These are phyloP conservation scores for Apogon talboti DNA, from an alignment of 2,797 vertebrate genomes.

Conservation along the genomic window DNA sequence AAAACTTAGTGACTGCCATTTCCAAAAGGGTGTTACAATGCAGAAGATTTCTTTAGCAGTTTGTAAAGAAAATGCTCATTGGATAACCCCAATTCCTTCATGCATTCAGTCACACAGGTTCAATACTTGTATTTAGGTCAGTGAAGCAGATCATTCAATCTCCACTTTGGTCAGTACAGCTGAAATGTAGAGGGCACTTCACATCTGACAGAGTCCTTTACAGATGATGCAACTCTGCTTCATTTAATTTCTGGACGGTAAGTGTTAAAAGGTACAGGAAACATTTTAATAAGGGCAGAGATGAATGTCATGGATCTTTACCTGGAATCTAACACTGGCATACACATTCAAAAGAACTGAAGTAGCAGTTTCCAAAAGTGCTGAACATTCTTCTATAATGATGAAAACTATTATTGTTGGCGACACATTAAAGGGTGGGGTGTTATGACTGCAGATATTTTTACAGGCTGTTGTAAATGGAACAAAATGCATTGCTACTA, in stretches of 20 bases:
- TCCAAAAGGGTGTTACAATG: not conserved
- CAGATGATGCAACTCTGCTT: not conserved
- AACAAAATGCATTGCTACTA: not conserved
- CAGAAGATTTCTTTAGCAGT: not conserved
- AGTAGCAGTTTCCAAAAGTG: conserved; percentile 31
- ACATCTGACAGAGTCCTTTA: not conserved
- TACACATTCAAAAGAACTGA: conserved; percentile 39
- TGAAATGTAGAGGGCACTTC: not conserved
- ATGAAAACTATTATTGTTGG: no score
- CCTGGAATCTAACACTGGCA: conserved; percentile 36
- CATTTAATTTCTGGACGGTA: conserved; percentile 47
- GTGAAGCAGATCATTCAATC: not conserved
- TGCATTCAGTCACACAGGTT: not conserved
- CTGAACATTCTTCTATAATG: not conserved
- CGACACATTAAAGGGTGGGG: no score
- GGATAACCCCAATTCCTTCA: conserved; percentile 20
- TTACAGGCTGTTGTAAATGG: not conserved
- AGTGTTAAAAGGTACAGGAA: not conserved
- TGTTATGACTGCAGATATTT: not conserved
- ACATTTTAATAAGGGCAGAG: not conserved
- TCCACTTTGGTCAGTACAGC: not conserved
- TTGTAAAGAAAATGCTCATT: not conserved
- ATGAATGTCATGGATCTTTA: not conserved
- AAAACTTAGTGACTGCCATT: not conserved
- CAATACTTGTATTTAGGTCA: conserved; percentile 4